These are phyloP conservation scores for Falco cherrug DNA, from an alignment of 2,797 vertebrate species.

Conservation along the genomic window DNA sequence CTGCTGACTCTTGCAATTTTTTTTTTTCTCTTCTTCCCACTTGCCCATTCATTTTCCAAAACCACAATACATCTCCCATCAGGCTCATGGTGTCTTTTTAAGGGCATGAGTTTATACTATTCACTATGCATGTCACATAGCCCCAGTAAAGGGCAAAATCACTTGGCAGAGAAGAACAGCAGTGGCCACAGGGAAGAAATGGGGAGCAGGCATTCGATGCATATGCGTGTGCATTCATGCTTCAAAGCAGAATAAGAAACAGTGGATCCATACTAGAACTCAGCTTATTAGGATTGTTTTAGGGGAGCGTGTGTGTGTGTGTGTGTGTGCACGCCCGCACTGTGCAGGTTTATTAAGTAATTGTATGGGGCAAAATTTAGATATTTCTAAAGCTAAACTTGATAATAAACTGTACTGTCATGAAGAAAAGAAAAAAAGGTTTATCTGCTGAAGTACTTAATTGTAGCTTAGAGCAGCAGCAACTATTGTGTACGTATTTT, in stretches of 20 bases:
- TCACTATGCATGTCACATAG: background rate
- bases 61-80: fast-evolving
- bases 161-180: background rate
- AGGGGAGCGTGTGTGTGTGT: background rate
- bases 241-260: background rate
- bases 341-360: background rate
- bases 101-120: background rate
- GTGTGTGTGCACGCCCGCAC: background rate
- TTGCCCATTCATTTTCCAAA: background rate
- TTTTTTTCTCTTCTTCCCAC: background rate
- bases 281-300: background rate
- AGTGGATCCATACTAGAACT: background rate
- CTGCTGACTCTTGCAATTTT: background rate
- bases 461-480: background rate
- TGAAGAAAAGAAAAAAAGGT: background rate
- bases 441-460: background rate
- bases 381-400: background rate
- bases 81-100: background rate
- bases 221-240: background rate
- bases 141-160: background rate
- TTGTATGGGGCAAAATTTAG: background rate
- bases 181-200: background rate
- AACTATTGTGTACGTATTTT: background rate
- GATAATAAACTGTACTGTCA: background rate
- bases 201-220: background rate